A percentile compares a stretch with the other conserved stretches of the same genome.
phyloP scores from a whole-genome alignment of 2,113 vertebrate species.

The Pagrus major region DNA sequence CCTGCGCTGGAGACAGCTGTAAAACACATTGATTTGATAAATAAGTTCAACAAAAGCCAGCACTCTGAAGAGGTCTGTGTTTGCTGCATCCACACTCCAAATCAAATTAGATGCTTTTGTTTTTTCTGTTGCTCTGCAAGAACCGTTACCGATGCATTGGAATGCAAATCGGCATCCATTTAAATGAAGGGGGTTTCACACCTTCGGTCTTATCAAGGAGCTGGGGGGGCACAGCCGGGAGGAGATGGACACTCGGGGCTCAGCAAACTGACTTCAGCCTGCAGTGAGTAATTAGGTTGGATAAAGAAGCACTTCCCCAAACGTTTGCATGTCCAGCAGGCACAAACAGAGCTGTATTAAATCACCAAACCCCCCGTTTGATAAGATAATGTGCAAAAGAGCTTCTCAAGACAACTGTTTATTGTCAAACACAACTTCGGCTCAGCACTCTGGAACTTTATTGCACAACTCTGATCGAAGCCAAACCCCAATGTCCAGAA shows the following conservation, averaged over 20 bases:
- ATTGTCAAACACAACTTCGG: not conserved
- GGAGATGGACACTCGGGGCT: constrained; percentile 52
- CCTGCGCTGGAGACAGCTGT: constrained; percentile 41
- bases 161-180: constrained; percentile 67
- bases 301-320: constrained; percentile 45
- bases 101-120: constrained; percentile 70
- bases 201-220: constrained; percentile 46
- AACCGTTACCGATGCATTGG: constrained; percentile 74
- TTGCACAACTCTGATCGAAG: not conserved
- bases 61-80: constrained; percentile 35
- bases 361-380: not conserved
- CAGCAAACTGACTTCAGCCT: constrained; percentile 58
- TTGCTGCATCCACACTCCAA: constrained; percentile 56
- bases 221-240: constrained; percentile 12
- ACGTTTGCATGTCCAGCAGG: constrained; percentile 23
- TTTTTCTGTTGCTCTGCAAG: constrained; percentile 30
- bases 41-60: constrained; percentile 22
- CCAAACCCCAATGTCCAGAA: too few species aligned
- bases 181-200: constrained; percentile 66
- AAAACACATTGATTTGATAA: constrained; percentile 66
- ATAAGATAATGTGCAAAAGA: constrained; percentile 33
- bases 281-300: constrained; percentile 47
- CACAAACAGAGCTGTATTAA: constrained; percentile 36
- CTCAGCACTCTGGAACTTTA: too few species aligned
- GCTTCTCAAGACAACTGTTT: constrained; percentile 18